Conservation (phyloP, 2,797 vertebrate genomes). For the Notolabrus celidotus region DNA sequence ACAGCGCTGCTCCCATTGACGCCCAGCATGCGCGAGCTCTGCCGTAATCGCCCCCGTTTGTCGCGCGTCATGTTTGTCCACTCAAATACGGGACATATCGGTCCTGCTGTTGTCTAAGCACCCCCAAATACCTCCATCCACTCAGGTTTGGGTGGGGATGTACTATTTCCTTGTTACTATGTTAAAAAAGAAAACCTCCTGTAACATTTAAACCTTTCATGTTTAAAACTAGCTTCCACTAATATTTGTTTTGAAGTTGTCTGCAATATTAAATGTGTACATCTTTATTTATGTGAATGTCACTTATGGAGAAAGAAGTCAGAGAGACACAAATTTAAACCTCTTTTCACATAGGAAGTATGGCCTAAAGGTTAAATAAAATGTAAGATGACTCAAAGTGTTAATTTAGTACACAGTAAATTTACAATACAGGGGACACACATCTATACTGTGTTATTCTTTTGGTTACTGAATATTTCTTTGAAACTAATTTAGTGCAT, state of each 20-base stretch:
- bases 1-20: conserved; percentile 72
- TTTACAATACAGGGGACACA: too few relatives aligned
- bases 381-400: too few relatives aligned
- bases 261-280: too few relatives aligned
- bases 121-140: conserved; percentile 49
- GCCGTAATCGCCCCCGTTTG: conserved; percentile 66
- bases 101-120: conserved; percentile 44
- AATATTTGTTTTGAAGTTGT: too few relatives aligned
- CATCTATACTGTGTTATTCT: too few relatives aligned
- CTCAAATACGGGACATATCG: conserved; percentile 74
- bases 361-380: too few relatives aligned
- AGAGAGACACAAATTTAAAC: too few relatives aligned
- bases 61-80: conserved; percentile 76
- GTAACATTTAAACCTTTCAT: background rate
- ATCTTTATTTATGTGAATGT: too few relatives aligned
- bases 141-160: background rate
- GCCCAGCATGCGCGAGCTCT: conserved; percentile 68
- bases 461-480: background rate
- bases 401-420: too few relatives aligned
- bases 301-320: too few relatives aligned
- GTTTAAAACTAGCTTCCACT: background rate
- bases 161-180: background rate
- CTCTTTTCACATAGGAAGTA: too few relatives aligned
- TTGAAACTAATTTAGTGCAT: background rate
- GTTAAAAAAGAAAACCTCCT: background rate